Evolutionary conservation across 2,888 invertebrate species (phyloP).

Genomic region (Athetis lepigone): DNA sequence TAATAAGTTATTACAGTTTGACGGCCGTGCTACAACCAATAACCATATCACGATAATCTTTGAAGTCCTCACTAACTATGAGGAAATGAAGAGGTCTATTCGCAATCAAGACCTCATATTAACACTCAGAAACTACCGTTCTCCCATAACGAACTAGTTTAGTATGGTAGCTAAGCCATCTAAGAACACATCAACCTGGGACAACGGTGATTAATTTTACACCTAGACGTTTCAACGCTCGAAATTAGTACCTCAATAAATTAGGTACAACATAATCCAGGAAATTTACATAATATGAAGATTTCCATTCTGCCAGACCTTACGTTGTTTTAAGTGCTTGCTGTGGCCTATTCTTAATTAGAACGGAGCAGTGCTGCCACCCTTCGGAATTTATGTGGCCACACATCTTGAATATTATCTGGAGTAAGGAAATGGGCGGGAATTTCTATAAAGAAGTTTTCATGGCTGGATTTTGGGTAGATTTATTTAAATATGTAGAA

Average conservation of each 20-base stretch:
- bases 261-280: constrained; percentile 68
- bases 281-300: constrained; percentile 73
- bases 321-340: constrained; percentile 62
- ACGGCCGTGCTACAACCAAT: background rate
- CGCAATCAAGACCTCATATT: constrained; percentile 46
- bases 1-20: constrained; percentile 14
- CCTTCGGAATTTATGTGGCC: constrained; percentile 51
- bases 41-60: constrained; percentile 10
- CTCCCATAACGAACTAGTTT: constrained; percentile 28
- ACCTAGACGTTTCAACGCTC: constrained; percentile 46
- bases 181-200: constrained; percentile 35
- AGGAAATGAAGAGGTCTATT: constrained; percentile 42
- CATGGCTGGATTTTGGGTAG: constrained; percentile 20
- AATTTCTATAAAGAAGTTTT: constrained; percentile 31
- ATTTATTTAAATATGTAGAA: constrained; percentile 50
- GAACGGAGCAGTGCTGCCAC: constrained; percentile 49
- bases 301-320: constrained; percentile 69
- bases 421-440: constrained; percentile 38
- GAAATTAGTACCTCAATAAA: constrained; percentile 69
- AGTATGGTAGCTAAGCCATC: constrained; percentile 10
- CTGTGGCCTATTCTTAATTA: constrained; percentile 74
- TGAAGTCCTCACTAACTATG: background rate
- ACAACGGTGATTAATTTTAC: constrained; percentile 53
- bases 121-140: constrained; percentile 45
- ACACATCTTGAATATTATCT: constrained; percentile 46